Percentiles rank a stretch among this genome's conserved stretches.
These are phyloP conservation scores for Vimba vimba DNA, from an alignment of 2,113 vertebrate genomes.

Conservation along the genomic window DNA sequence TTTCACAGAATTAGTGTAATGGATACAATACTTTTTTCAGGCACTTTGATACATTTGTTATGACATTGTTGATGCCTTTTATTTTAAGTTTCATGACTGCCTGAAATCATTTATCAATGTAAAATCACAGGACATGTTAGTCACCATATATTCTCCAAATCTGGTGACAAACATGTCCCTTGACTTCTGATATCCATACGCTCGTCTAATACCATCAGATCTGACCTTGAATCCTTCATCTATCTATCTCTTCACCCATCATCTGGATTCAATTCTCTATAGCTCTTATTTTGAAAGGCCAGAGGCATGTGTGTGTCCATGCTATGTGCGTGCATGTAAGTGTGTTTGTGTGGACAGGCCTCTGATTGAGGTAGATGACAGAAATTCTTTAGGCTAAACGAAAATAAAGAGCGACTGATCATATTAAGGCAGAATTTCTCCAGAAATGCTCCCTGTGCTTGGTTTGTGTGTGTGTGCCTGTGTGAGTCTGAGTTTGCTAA, in stretches of 20 bases:
- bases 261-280: conserved; percentile 70
- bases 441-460: not conserved
- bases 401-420: conserved; percentile 1
- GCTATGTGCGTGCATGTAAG: conserved; percentile 32
- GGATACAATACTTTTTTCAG: not conserved
- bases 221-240: conserved; percentile 48
- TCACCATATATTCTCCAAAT: not conserved
- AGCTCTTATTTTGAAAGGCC: conserved; percentile 66
- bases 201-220: conserved; percentile 55
- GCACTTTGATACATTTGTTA: not conserved
- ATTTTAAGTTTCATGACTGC: not conserved
- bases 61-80: not conserved
- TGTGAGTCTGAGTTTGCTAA: not conserved
- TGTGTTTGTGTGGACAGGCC: conserved; percentile 10
- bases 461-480: not conserved
- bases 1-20: not conserved
- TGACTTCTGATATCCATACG: not conserved
- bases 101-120: not conserved
- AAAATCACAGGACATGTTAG: not conserved
- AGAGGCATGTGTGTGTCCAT: conserved; percentile 49
- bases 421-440: not conserved
- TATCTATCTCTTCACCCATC: conserved; percentile 40
- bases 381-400: not conserved
- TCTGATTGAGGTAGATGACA: conserved; percentile 3
- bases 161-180: not conserved